Evolutionary conservation across 1,140 invertebrate species (phyloP).

Genomic region (Cydia strobilella): DNA sequence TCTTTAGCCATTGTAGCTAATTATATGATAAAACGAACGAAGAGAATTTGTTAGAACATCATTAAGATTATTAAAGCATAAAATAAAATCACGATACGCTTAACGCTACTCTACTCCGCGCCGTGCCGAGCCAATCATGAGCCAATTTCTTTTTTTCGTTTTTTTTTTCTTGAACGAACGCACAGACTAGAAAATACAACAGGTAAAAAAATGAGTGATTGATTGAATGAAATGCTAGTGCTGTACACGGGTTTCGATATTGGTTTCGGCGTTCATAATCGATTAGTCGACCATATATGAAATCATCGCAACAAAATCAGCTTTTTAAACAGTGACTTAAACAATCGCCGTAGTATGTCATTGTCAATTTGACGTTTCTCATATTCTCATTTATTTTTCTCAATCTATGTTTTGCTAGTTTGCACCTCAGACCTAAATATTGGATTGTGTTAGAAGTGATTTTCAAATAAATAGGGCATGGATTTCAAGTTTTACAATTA

Average conservation of each 20-base stretch:
- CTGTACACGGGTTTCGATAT: background rate
- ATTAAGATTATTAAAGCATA: background rate
- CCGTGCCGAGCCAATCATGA: no score
- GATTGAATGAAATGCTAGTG: background rate
- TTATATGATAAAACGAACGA: background rate
- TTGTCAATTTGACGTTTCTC: background rate
- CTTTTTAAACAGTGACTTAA: background rate
- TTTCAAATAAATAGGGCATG: background rate
- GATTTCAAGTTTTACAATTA: background rate
- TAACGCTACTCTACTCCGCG: constrained; percentile 7
- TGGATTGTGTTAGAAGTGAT: background rate
- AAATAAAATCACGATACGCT: constrained; percentile 17
- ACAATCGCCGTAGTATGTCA: background rate
- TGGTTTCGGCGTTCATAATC: background rate
- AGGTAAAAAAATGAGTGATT: background rate
- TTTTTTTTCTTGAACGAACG: no score
- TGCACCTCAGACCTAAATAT: no score
- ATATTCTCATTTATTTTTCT: no score
- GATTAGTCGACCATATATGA: background rate
- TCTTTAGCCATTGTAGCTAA: constrained; percentile 67
- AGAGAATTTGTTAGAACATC: background rate
- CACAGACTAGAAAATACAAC: constrained; percentile 16
- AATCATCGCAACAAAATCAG: background rate
- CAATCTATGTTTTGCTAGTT: no score
- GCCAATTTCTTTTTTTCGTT: constrained; percentile 4